Percentiles rank a stretch among this genome's conserved stretches.
Evolutionary conservation across 2,888 invertebrate genomes (phyloP).

Genomic region (Eugnorisma glareosa): DNA sequence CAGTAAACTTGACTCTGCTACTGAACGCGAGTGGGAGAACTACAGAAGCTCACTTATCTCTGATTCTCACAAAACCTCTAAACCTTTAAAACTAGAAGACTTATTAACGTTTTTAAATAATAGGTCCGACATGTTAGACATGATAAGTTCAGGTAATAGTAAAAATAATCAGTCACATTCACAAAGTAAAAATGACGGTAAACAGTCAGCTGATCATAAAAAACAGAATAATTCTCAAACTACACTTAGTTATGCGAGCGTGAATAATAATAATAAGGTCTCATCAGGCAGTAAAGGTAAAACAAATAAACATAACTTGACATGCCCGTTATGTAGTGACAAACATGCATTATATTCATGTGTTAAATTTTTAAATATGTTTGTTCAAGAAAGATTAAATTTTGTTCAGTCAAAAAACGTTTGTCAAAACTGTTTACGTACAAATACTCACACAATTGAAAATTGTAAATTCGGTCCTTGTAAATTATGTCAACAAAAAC

Average conservation of each 20-base stretch:
- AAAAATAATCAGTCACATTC: slow-evolving; percentile 6
- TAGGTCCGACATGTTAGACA: slow-evolving; percentile 1
- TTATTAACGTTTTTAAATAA: not conserved
- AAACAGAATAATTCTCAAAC: not conserved
- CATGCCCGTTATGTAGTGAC: not conserved
- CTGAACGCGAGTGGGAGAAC: slow-evolving; percentile 14
- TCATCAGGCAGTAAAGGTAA: not conserved
- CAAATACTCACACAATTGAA: too few species aligned
- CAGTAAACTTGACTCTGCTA: slow-evolving; percentile 8
- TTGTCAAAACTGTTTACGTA: too few species aligned
- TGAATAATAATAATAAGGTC: not conserved
- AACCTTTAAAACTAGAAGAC: not conserved
- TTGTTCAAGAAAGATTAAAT: too few species aligned
- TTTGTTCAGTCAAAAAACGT: too few species aligned
- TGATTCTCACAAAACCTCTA: not conserved
- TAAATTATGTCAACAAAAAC: not conserved
- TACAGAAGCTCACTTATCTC: slow-evolving; percentile 1
- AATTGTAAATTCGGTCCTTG: too few species aligned
- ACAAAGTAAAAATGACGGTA: not conserved
- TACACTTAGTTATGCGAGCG: not conserved
- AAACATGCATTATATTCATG: not conserved
- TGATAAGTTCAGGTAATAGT: not conserved
- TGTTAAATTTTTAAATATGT: not conserved
- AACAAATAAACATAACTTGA: not conserved
- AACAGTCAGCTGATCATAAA: not conserved